These are phyloP conservation scores for Erebia ligea DNA, from an alignment of 2,888 invertebrate species.

Conservation along the genomic window DNA sequence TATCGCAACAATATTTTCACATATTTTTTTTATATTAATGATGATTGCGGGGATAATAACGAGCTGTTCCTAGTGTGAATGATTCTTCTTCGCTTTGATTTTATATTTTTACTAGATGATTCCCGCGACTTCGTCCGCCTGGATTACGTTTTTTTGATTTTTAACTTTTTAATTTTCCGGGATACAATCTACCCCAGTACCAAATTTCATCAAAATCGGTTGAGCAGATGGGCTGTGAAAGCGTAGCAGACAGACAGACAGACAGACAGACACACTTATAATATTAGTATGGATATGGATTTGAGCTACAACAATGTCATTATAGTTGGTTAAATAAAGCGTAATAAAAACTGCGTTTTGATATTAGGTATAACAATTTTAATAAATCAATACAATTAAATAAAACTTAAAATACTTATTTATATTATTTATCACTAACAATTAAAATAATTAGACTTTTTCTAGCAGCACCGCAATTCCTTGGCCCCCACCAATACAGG, in stretches of 20 bases:
- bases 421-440: conserved; percentile 16
- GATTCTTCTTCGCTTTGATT: no score
- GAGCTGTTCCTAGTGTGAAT: background rate
- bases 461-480: conserved; percentile 97
- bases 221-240: no score
- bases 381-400: background rate
- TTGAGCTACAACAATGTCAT: no score
- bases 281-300: no score
- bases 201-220: no score
- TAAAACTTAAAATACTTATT: background rate
- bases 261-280: no score
- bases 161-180: no score
- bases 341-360: background rate
- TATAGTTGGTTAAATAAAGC: background rate
- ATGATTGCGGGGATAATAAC: background rate
- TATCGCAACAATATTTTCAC: background rate
- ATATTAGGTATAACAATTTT: background rate
- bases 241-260: no score
- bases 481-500: conserved; percentile 99
- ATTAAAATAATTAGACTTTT: conserved; percentile 75
- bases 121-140: no score
- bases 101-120: no score
- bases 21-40: conserved; percentile 7
- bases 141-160: no score
- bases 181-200: no score